These are phyloP conservation scores for Drosophila carrolli DNA, from an alignment of 1,140 invertebrate species.

Conservation along the genomic window DNA sequence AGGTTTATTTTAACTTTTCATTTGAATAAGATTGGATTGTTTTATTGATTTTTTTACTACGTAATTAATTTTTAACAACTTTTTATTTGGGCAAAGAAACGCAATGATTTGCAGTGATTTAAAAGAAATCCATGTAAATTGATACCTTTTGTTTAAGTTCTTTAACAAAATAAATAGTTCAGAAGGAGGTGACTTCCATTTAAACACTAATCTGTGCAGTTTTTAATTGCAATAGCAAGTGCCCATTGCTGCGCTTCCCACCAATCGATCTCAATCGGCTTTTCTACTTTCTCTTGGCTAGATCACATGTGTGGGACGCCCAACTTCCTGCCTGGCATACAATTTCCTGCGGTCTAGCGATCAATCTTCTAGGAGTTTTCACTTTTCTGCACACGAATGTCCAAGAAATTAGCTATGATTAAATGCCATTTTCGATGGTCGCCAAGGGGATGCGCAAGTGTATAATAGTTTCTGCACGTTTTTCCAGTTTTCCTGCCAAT, in stretches of 20 bases:
- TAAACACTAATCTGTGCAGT: not conserved
- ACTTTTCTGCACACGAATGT: slow-evolving; percentile 33
- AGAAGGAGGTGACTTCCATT: too few species aligned
- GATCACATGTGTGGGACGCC: not conserved
- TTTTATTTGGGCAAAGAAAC: not conserved
- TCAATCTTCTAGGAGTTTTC: slow-evolving; percentile 42
- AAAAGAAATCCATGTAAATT: too few species aligned
- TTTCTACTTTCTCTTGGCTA: slow-evolving; percentile 25
- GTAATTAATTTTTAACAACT: too few species aligned
- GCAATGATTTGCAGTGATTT: too few species aligned
- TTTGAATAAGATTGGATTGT: too few species aligned
- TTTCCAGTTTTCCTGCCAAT: slow-evolving; percentile 32
- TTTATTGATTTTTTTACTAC: too few species aligned
- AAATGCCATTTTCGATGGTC: slow-evolving; percentile 25
- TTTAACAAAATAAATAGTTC: too few species aligned
- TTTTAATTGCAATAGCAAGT: not conserved
- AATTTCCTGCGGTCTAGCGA: slow-evolving; percentile 37
- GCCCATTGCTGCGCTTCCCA: not conserved
- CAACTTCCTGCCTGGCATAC: slow-evolving; percentile 25
- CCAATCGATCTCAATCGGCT: not conserved
- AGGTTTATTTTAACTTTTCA: too few species aligned
- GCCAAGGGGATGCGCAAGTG: slow-evolving; percentile 35
- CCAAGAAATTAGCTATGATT: slow-evolving; percentile 26
- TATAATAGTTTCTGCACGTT: slow-evolving; percentile 38
- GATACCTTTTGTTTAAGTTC: too few species aligned